These are phyloP conservation scores for Drosophila nikananu DNA, from an alignment of 1,140 invertebrate species.

Conservation along the genomic window DNA sequence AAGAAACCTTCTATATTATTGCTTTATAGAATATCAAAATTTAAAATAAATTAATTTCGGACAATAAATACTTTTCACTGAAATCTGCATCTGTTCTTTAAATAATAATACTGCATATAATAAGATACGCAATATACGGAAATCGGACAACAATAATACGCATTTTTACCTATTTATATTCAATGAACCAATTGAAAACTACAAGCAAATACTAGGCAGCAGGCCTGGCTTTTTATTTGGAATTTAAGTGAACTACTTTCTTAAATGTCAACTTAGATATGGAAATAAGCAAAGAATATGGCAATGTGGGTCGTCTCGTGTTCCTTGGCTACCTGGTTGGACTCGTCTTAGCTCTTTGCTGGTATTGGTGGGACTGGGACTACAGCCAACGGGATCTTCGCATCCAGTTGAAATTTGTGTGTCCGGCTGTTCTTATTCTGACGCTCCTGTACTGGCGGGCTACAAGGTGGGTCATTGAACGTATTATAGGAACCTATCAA, in stretches of 20 bases:
- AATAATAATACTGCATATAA: too few species aligned
- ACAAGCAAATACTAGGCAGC: background rate
- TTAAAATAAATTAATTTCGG: too few species aligned
- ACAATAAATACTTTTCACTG: too few species aligned
- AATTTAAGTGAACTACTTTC: background rate
- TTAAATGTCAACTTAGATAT: background rate
- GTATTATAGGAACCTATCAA: background rate
- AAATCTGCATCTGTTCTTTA: too few species aligned
- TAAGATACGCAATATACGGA: too few species aligned
- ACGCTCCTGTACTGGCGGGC: slow-evolving; percentile 25
- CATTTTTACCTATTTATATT: too few species aligned
- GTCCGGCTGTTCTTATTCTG: slow-evolving; percentile 14
- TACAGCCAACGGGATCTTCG: slow-evolving; percentile 18
- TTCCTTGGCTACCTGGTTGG: slow-evolving; percentile 45
- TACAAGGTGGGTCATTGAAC: slow-evolving; percentile 26
- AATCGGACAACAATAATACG: too few species aligned
- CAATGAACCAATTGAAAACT: too few species aligned
- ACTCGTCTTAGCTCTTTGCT: slow-evolving; percentile 20
- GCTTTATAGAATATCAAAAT: too few species aligned
- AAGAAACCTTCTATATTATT: too few species aligned
- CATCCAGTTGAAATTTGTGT: slow-evolving; percentile 15
- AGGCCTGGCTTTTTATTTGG: background rate
- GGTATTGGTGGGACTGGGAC: slow-evolving; percentile 45
- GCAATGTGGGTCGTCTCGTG: slow-evolving; percentile 11
- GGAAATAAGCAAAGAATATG: background rate